Evolutionary conservation across 2,888 invertebrate genomes (phyloP), one percentile per base, ranked within the genome.

Genomic region (Drosophila anomalipes): DNA sequence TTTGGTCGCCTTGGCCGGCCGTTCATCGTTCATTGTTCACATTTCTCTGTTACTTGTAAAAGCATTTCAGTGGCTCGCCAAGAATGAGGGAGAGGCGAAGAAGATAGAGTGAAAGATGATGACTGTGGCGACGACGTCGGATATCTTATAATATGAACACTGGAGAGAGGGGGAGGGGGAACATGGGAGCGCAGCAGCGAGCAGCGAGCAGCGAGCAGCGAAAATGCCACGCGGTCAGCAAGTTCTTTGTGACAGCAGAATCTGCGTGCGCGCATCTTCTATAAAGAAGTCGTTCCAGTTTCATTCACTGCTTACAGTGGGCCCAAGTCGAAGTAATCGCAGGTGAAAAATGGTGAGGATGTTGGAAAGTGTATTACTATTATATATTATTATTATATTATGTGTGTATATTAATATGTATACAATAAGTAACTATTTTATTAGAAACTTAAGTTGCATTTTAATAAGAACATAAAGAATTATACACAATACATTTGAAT

Each of bases 201-300:
- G 64, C 64, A 59, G 72, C 66, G 73, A 74, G 61, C 66, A 58
- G 65, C 64, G 58, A 72, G 64, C 64, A 59, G 74, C 70, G 74
- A 74, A 74, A 81, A 90, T 83, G 86, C 69, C 74, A 82, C 72
- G 89, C 81, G 90, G 90, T 90, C 91, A 90, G 91, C 90, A 90
- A 73, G 76, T 91, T 90, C 89, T 90, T 90, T 90, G 90, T 90
- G 83, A 78, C 56, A 67, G 35, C 60, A 19, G 57, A 74, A 70
- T 68, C 58, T 74, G 78, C 79, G 83, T 82, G 88, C 66, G 70
- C 49, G 69, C 64, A 61, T 73, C 65, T 69, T 73, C 65, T 69
- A 58, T 57, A 62, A 70, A 81, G 71, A 66, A 74, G 76, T 70
- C 57, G 62, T n/a, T 35, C 70, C 58, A 57, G 67, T 67, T 70